phyloP scores from a whole-genome alignment of 2,888 invertebrate genomes.

The Eustalomyia histrio region DNA sequence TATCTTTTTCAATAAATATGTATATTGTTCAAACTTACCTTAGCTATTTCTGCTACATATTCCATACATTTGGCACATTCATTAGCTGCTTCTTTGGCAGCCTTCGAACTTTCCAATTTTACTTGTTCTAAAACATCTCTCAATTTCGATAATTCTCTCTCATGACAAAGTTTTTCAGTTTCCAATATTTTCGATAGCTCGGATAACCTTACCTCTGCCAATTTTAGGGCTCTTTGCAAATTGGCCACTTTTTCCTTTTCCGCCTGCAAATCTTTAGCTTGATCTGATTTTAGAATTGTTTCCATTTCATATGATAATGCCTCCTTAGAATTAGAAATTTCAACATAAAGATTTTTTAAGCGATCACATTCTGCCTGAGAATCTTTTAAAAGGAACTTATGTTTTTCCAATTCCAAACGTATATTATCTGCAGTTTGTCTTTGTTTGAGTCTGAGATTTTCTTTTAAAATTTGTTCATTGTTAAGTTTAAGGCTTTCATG shows the following conservation, averaged over 20 bases:
- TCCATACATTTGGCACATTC: conserved; percentile 76
- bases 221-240: conserved; percentile 79
- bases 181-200: conserved; percentile 81
- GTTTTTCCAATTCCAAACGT: conserved; percentile 80
- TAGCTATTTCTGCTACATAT: conserved; percentile 73
- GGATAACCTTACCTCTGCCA: conserved; percentile 75
- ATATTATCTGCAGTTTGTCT: conserved; percentile 68
- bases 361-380: conserved; percentile 82
- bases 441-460: conserved; percentile 70
- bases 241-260: conserved; percentile 82
- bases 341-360: conserved; percentile 81
- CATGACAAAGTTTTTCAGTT: conserved; percentile 79
- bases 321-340: conserved; percentile 83
- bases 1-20: too few species aligned
- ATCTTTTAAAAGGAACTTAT: conserved; percentile 81
- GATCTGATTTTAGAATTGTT: conserved; percentile 81
- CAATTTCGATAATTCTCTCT: conserved; percentile 72
- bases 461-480: conserved; percentile 71
- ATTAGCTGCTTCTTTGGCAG: conserved; percentile 68
- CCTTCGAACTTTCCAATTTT: conserved; percentile 63
- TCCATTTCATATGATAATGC: conserved; percentile 82
- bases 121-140: conserved; percentile 73
- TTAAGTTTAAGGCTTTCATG: conserved; percentile 72
- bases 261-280: conserved; percentile 80
- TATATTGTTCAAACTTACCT: conserved; percentile 71